These are phyloP conservation scores for Monodelphis domestica DNA, from an alignment of 2,797 vertebrate genomes.

Conservation along the genomic window DNA sequence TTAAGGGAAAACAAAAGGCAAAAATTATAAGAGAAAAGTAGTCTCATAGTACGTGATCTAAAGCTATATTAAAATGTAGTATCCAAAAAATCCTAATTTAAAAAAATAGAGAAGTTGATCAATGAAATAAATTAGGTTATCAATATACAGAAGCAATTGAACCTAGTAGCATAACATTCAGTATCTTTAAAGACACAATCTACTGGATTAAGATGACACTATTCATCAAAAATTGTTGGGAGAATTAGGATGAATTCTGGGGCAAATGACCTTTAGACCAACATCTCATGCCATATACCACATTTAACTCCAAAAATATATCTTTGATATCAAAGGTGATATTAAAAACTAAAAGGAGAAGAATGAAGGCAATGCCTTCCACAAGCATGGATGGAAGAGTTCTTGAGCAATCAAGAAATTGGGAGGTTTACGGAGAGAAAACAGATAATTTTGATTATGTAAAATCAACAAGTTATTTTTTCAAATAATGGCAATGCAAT, in stretches of 20 bases:
- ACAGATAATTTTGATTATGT: not conserved
- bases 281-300: not conserved
- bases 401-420: not conserved
- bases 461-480: not conserved
- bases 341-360: not conserved
- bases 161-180: not conserved
- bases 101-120: not conserved
- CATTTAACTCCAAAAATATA: not conserved
- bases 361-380: not conserved
- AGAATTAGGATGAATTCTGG: not conserved
- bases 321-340: not conserved
- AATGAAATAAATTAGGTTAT: not conserved
- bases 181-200: not conserved
- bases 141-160: not conserved
- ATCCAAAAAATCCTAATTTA: not conserved
- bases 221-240: not conserved
- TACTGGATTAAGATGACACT: not conserved
- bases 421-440: not conserved
- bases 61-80: not conserved
- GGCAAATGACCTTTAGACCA: not conserved
- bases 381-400: not conserved
- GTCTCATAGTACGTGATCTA: not conserved
- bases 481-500: not conserved
- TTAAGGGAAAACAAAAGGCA: not conserved
- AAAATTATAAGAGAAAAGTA: not conserved